Percentiles rank a stretch among this genome's conserved stretches.
These are phyloP conservation scores for Campylomormyrus tamandua DNA, from an alignment of 2,113 vertebrate species.

Conservation along the genomic window DNA sequence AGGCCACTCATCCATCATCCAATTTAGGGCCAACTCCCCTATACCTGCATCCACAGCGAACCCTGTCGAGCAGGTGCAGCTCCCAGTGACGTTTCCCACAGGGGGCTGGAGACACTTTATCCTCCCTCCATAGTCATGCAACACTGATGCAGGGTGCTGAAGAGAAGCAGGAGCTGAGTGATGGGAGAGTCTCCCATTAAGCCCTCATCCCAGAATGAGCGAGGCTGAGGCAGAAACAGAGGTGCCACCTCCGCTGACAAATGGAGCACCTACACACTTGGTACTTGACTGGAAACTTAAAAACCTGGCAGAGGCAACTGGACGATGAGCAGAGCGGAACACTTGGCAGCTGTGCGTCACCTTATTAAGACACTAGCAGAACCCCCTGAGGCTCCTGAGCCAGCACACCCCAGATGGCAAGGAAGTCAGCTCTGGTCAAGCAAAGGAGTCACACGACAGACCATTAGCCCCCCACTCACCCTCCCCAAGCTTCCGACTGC, in stretches of 20 bases:
- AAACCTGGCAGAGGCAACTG: too few species aligned
- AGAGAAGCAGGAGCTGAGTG: neutral
- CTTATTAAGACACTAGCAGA: neutral
- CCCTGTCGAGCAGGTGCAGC: neutral
- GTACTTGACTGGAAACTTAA: neutral
- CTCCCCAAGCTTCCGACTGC: constrained; percentile 41
- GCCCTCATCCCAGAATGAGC: neutral
- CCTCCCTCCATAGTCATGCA: neutral
- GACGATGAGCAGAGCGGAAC: neutral
- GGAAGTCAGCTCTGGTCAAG: constrained; percentile 28
- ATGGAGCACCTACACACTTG: neutral
- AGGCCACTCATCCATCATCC: neutral
- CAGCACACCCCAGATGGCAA: neutral
- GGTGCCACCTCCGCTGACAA: neutral
- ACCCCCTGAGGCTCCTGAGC: neutral
- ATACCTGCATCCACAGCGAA: neutral
- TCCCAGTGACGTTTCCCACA: neutral
- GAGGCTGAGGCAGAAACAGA: neutral
- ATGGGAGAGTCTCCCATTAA: neutral
- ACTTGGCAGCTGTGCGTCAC: neutral
- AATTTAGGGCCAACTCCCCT: constrained; percentile 5
- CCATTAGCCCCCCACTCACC: constrained; percentile 45
- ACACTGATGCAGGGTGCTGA: neutral
- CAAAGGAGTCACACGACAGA: constrained; percentile 32
- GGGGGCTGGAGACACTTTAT: neutral